These are phyloP conservation scores for Teleiodes luculella DNA, from an alignment of 2,888 invertebrate genomes.

Conservation along the genomic window DNA sequence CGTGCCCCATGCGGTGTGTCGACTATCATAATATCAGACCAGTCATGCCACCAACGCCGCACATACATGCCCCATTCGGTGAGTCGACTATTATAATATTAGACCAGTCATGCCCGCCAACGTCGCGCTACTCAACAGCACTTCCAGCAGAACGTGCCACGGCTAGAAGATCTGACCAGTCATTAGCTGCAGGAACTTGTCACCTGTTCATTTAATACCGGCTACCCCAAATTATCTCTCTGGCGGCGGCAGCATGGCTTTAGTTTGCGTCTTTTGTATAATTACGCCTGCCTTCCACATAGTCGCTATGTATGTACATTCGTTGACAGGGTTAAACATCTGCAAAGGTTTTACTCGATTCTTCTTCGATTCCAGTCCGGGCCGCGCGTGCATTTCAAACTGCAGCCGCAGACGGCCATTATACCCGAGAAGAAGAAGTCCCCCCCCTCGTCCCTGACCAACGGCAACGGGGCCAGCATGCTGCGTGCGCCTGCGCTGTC, in stretches of 20 bases:
- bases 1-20: slow-evolving; percentile 70
- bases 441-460: slow-evolving; percentile 61
- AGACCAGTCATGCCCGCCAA: slow-evolving; percentile 68
- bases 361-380: slow-evolving; percentile 64
- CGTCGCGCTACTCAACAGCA: slow-evolving; percentile 72
- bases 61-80: too few species aligned
- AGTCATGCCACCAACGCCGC: neutral
- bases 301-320: too few species aligned
- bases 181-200: too few species aligned
- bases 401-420: slow-evolving; percentile 64
- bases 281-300: too few species aligned
- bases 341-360: too few species aligned
- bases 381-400: slow-evolving; percentile 80
- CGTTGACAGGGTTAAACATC: too few species aligned
- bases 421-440: slow-evolving; percentile 71
- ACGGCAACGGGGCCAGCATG: slow-evolving; percentile 66
- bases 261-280: too few species aligned
- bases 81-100: too few species aligned
- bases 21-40: neutral
- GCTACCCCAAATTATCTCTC: too few species aligned
- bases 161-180: too few species aligned
- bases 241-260: too few species aligned
- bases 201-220: too few species aligned
- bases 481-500: slow-evolving; percentile 60
- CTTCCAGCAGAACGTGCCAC: slow-evolving; percentile 82